phyloP scores from a whole-genome alignment of 2,113 vertebrate genomes.

The Addax nasomaculatus region DNA sequence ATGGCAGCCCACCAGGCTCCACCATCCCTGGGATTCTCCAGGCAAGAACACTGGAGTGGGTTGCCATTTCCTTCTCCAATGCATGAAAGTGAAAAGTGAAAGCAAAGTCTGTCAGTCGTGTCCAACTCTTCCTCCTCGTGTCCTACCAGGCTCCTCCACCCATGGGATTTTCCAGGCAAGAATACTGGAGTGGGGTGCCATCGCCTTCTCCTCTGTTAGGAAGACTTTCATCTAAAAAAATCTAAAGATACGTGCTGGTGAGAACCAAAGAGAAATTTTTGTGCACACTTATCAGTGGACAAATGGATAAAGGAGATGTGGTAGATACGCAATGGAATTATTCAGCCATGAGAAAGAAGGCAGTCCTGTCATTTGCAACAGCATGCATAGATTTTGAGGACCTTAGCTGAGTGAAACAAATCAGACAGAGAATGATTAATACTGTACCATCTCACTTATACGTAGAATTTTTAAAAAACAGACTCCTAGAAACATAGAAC shows the following conservation, averaged over 20 bases:
- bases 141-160: not conserved
- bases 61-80: not conserved
- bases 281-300: not conserved
- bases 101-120: not conserved
- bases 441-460: not conserved
- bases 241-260: not conserved
- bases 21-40: not conserved
- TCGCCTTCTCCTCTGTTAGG: not conserved
- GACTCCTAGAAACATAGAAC: not conserved
- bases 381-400: not conserved
- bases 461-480: not conserved
- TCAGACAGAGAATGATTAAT: not conserved
- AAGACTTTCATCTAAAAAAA: not conserved
- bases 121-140: not conserved
- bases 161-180: not conserved
- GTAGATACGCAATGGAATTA: not conserved
- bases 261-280: not conserved
- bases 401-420: not conserved
- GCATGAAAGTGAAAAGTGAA: not conserved
- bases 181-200: not conserved
- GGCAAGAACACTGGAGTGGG: not conserved
- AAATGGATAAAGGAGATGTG: not conserved
- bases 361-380: not conserved
- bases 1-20: not conserved
- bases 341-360: not conserved